Conservation (phyloP, 1,140 invertebrate species). For the Orchestia grillus region DNA sequence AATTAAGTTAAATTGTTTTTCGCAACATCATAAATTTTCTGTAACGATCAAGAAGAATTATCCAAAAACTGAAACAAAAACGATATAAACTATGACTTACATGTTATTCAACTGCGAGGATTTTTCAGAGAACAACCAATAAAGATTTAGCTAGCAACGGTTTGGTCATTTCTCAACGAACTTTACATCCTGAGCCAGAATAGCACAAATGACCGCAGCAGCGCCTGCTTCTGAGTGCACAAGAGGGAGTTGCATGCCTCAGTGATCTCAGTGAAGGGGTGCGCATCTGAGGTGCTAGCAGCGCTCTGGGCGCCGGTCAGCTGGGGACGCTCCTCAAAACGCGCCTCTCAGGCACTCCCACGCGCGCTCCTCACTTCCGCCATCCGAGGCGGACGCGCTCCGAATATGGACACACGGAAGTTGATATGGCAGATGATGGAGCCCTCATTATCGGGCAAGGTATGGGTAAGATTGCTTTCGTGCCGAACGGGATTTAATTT, state of each 20-base stretch:
- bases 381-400: background rate
- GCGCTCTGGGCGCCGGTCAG: too few relatives aligned
- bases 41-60: too few relatives aligned
- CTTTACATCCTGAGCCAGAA: background rate
- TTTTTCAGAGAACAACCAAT: background rate
- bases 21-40: too few relatives aligned
- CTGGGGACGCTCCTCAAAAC: background rate
- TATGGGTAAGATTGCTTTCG: background rate
- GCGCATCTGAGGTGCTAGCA: too few relatives aligned
- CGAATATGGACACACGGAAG: background rate
- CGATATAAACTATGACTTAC: too few relatives aligned
- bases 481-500: background rate
- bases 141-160: background rate
- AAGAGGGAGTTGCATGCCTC: too few relatives aligned
- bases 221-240: background rate
- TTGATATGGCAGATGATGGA: background rate
- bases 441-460: background rate
- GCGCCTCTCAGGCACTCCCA: background rate
- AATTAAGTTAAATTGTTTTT: too few relatives aligned
- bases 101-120: too few relatives aligned
- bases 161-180: background rate
- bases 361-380: background rate
- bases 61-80: too few relatives aligned
- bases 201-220: background rate
- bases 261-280: too few relatives aligned